Base-by-base conservation (phyloP, 2,888 invertebrate genomes). In the Peribatodes rhomboidaria region DNA sequence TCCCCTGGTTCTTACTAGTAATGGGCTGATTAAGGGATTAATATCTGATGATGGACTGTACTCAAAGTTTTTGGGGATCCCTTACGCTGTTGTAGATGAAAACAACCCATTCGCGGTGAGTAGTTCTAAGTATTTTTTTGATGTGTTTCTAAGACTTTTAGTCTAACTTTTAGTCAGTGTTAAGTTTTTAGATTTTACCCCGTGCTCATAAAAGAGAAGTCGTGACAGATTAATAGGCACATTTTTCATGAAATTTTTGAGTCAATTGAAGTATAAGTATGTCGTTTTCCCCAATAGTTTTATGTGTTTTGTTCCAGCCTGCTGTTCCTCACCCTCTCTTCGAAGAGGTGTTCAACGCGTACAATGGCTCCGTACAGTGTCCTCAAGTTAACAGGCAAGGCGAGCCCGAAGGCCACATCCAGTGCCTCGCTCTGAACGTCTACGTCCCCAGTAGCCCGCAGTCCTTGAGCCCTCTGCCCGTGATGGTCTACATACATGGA, bases 401-500 rank as follows among this genome's bases (percentile, higher is more conserved):
- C 1, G 22, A 46, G 6, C 18, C 44, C 2, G 11, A 13, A 1
- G 62, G 62, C 11, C 41, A 57, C 6, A 56, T 62, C 6, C 62
- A 62, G 31, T 87, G 86, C 55, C 72, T 88, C 8, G 83, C 80
- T 63, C 75, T 88, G 0, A 88, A 87, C 57, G 77, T 88, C 0
- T 86, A 87, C 57, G 74, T 85, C 0, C 84, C 84, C 7, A 69
- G 77, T 20, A 3, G 80, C 0, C 50, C 57, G 46, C 73, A 71
- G 1, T 78, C 83, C 4, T 31, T 52, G 0, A 57, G 70, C 39
- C 75, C 71, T 0, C 47, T 78, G 0, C 82, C 85, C 0, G 85
- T 87, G 7, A 85, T 87, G 82, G 69, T 86, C n/a, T 85, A 68
- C 56, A 82, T 85, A 4, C 84, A 81, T 31, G 82, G 83, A n/a